Evolutionary conservation across 2,888 invertebrate genomes (phyloP), one percentile per base, ranked within the genome.

Genomic region (Oegoconia quadripuncta): DNA sequence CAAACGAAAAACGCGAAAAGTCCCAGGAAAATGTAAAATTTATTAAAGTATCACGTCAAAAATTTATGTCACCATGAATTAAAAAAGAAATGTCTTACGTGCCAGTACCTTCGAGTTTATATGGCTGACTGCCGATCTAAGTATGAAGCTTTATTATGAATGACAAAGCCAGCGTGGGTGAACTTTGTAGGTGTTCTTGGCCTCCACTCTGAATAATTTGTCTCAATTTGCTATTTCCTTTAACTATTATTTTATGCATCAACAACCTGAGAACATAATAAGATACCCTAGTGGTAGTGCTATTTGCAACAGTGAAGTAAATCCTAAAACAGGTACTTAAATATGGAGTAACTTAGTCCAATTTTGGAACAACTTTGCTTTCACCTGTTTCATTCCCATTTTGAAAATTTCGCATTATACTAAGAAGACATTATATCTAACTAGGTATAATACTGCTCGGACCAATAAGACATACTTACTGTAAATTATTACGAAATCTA

Each of bases 81-180:
- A 18, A 31, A 12, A 16, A 9, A 26, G 2, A 22, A 46, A 34
- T 39, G 44, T 59, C 48, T 55, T 48, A 44, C 68, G 61, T 66
- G 74, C 74, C 74, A 76, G 76, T 73, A 55, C 58, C 56, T 50
- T 47, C 54, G 74, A 61, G 64, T 58, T 62, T 59, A 58, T 64
- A 62, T 58, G 48, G 52, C 46, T 46, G 52, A 81, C 79, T 82
- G 78, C 58, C 60, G 64, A 53, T 59, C 59, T 55, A 48, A 52
- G 55, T 59, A 61, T 63, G 26, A 48, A 47, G 46, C 68, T 67
- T 73, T 73, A 77, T n/a, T n/a, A n/a, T n/a, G n/a, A n/a, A n/a
- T 74, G 66, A 73, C 64, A 64, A 65, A 64, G 49, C 48, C 49
- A 20, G 63, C 69, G 83, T 82, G 77, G 83, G 82, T 62, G 70